Percentiles rank a stretch among this genome's conserved stretches.
Conservation (phyloP, 1,140 invertebrate genomes). For the Calephelis virginiensis region DNA sequence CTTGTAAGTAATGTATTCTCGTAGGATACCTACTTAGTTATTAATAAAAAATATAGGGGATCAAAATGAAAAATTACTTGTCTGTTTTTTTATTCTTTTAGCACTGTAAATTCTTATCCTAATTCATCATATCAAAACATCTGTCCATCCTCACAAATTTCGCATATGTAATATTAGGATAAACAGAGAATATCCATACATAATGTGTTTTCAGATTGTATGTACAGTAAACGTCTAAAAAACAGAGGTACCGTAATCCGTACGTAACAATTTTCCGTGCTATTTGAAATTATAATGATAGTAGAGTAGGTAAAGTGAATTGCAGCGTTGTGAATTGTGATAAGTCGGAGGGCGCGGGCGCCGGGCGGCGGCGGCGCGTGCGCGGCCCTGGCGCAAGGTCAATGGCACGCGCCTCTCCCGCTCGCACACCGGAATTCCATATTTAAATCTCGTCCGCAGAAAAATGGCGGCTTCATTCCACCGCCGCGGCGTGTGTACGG, state of each 20-base stretch:
- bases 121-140: no score
- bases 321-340: constrained; percentile 12
- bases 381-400: constrained; percentile 72
- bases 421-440: constrained; percentile 78
- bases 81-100: no score
- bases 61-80: no score
- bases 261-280: constrained; percentile 4
- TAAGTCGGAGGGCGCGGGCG: constrained; percentile 30
- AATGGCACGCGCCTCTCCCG: constrained; percentile 74
- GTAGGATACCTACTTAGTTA: no score
- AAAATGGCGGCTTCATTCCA: constrained; percentile 76
- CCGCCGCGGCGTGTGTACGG: constrained; percentile 59
- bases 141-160: no score
- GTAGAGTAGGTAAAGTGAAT: constrained; percentile 12
- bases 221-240: background rate
- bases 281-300: constrained; percentile 8
- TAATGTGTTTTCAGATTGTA: background rate
- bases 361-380: constrained; percentile 50
- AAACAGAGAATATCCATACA: no score
- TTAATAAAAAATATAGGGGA: no score
- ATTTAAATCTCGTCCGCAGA: constrained; percentile 78
- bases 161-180: no score
- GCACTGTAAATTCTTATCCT: no score
- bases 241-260: background rate
- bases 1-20: no score